Evolutionary conservation across 2,888 invertebrate genomes (phyloP).

Genomic region (Dasypolia templi): DNA sequence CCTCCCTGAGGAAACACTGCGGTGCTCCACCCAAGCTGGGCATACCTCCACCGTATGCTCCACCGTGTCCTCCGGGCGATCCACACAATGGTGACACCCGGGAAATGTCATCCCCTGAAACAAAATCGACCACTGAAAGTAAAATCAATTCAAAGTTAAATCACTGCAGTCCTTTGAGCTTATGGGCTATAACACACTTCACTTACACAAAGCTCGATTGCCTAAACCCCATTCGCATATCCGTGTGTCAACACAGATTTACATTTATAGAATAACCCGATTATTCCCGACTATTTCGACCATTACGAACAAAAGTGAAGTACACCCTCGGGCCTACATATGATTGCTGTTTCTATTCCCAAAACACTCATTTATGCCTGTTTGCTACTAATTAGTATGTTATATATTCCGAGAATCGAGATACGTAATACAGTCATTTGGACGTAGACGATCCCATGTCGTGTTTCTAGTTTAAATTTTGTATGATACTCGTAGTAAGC

Average conservation of each 20-base stretch:
- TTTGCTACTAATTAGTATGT: constrained; percentile 57
- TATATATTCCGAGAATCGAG: constrained; percentile 41
- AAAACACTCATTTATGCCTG: constrained; percentile 43
- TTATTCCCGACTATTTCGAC: constrained; percentile 58
- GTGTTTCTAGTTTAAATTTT: no score
- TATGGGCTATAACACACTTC: constrained; percentile 20
- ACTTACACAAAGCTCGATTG: constrained; percentile 26
- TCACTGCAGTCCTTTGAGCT: background rate
- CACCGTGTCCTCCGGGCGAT: no score
- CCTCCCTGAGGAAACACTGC: no score
- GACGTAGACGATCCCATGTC: no score
- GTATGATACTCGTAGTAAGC: no score
- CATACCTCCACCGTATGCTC: no score
- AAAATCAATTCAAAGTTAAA: constrained; percentile 9
- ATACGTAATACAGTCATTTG: no score
- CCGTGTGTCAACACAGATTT: constrained; percentile 34
- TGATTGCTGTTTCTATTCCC: constrained; percentile 54
- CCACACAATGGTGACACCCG: no score
- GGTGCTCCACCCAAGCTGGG: no score
- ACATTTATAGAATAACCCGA: constrained; percentile 63
- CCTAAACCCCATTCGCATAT: constrained; percentile 12
- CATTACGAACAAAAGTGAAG: constrained; percentile 67
- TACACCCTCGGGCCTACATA: constrained; percentile 49
- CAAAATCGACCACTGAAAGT: background rate
- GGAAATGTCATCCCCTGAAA: no score